Evolutionary conservation across 2,888 invertebrate species (phyloP), one percentile per base, ranked within the genome.

Genomic region (Mellilla xanthometata): DNA sequence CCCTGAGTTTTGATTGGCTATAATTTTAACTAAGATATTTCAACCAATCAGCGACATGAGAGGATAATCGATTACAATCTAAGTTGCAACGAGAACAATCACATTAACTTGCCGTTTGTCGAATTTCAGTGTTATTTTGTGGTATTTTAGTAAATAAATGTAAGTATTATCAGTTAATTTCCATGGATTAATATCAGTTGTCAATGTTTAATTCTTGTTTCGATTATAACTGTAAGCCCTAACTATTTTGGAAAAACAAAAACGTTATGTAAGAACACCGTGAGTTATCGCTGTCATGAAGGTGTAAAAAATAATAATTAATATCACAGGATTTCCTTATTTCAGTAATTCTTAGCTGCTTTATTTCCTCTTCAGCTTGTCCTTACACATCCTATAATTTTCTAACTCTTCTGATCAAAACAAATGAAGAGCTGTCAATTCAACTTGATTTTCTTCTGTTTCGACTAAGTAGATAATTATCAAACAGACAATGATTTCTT

Each of bases 251-350:
- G 12, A 35, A 31, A 42, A 24, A 28, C 11, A 12, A 45, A 54
- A 55, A 45, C 65, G 62, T 71, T 71, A 71, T 70, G 68, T 71
- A 72, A 72, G 68, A 59, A 56, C 46, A 56, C 48, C 56, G 60
- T 52, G 56, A 56, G 50, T 44, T 46, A 49, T 43, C 35, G 23
- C 27, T 46, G 44, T 51, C 42, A 12, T 33, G 44, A 52, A 31
- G 24, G 30, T 26, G 4, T 24, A 34, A 7, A 31, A 36, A 38
- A 43, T 46, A 36, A 47, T n/a, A 38, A 26, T 26, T 19, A 19
- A 19, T 19, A 19, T 19, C 15, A 3, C 15, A 19, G 3, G 15
- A 6, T 19, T 19, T 19, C 5, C 15, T 3, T 3, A 3, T 15
- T 15, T 19, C 15, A 19, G 15, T 19, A 19, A 19, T 19, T 19